Conservation (phyloP, 2,888 invertebrate genomes). For the Eucriotettix oculatus region DNA sequence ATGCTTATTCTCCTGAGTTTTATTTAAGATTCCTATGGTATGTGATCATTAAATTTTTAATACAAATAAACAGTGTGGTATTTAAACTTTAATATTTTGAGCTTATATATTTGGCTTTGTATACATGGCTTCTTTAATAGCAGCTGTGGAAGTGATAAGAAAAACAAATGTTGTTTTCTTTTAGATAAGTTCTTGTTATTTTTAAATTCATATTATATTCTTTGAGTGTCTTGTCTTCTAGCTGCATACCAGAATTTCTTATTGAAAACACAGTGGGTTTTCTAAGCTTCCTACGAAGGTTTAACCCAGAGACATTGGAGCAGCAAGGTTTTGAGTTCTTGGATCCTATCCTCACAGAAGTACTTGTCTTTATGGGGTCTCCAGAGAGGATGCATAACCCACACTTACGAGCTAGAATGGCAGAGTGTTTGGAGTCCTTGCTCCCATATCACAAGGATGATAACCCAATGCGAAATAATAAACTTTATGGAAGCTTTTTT, state of each 20-base stretch:
- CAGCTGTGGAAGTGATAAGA: not conserved
- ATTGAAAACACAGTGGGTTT: slow-evolving; percentile 75
- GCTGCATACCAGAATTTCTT: slow-evolving; percentile 79
- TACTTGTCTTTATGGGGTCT: slow-evolving; percentile 79
- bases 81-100: not conserved
- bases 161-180: not conserved
- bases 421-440: slow-evolving; percentile 76
- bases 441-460: slow-evolving; percentile 54
- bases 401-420: slow-evolving; percentile 76
- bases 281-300: slow-evolving; percentile 56
- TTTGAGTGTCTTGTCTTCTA: slow-evolving; percentile 20
- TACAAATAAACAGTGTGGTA: too few relatives aligned
- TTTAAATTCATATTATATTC: not conserved
- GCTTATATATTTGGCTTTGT: not conserved
- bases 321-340: slow-evolving; percentile 44
- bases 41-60: too few relatives aligned
- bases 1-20: too few relatives aligned
- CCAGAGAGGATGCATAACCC: slow-evolving; percentile 71
- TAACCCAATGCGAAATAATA: slow-evolving; percentile 26
- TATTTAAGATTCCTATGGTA: too few relatives aligned
- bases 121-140: too few relatives aligned
- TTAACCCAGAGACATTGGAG: slow-evolving; percentile 43
- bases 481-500: slow-evolving; percentile 32
- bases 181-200: not conserved
- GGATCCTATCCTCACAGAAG: slow-evolving; percentile 55